Evolutionary conservation across 2,113 vertebrate species (phyloP).

Genomic region (Chrysemys picta): DNA sequence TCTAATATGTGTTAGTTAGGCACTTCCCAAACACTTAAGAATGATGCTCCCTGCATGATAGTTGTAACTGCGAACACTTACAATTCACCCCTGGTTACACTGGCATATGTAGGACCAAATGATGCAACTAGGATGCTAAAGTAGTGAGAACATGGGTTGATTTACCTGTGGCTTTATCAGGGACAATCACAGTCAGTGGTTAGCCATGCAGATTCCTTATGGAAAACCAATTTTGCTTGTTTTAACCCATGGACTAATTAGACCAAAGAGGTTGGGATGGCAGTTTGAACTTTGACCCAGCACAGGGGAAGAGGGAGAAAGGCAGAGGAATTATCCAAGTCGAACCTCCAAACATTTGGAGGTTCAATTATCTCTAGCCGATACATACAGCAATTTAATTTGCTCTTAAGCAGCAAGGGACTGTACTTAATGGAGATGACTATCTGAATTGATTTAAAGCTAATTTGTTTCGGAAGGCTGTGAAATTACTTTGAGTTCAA

Average conservation of each 20-base stretch:
- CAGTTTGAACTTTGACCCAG: background rate
- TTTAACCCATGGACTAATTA: background rate
- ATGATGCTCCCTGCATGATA: background rate
- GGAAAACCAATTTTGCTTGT: background rate
- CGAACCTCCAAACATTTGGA: slow-evolving; percentile 1
- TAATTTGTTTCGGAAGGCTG: slow-evolving; percentile 31
- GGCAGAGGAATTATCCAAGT: background rate
- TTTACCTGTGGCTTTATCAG: background rate
- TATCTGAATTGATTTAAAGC: slow-evolving; percentile 21
- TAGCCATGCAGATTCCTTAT: background rate
- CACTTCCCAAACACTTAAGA: background rate
- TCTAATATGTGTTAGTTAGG: background rate
- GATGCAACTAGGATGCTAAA: background rate
- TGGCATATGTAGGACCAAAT: background rate
- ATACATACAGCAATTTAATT: slow-evolving; percentile 14
- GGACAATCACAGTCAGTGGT: background rate
- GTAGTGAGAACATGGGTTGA: background rate
- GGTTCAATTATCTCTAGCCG: slow-evolving; percentile 24
- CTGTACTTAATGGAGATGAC: background rate
- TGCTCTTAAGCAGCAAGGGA: slow-evolving; percentile 34
- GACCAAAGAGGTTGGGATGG: background rate
- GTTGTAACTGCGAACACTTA: background rate
- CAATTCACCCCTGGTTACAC: background rate
- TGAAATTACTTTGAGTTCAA: background rate
- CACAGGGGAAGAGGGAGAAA: background rate